Conservation (phyloP, 1,140 invertebrate species). For the Eumeta japonica region DNA sequence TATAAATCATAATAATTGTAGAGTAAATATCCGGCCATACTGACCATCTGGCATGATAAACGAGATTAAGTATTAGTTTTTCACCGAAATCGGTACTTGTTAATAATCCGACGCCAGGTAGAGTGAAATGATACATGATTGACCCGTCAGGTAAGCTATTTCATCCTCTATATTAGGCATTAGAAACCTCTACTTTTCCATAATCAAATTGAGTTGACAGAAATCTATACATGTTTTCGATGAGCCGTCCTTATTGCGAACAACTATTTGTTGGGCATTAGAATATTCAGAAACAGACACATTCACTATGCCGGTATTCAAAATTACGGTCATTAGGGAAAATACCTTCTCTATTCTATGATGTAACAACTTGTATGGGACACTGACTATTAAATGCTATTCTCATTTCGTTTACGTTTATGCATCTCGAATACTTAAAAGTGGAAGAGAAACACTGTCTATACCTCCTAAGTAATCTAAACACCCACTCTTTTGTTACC, state of each 20-base stretch:
- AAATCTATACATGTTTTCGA: too few species aligned
- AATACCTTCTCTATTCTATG: slow-evolving; percentile 2
- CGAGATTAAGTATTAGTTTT: too few species aligned
- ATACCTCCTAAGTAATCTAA: slow-evolving; percentile 9
- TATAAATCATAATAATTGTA: too few species aligned
- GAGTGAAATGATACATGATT: slow-evolving; percentile 40
- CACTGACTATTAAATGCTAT: slow-evolving; percentile 14
- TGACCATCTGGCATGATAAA: too few species aligned
- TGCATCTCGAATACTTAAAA: slow-evolving; percentile 10
- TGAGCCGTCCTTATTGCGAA: slow-evolving; percentile 15
- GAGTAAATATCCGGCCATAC: too few species aligned
- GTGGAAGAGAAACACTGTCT: slow-evolving; percentile 17
- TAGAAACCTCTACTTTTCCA: slow-evolving; percentile 5
- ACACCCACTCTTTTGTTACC: background rate
- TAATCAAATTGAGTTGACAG: slow-evolving; percentile 3
- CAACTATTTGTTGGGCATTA: slow-evolving; percentile 9
- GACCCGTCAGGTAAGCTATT: slow-evolving; percentile 28
- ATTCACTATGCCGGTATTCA: slow-evolving; percentile 26
- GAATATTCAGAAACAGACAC: slow-evolving; percentile 23
- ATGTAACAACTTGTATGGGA: slow-evolving; percentile 11
- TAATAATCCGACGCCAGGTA: slow-evolving; percentile 52
- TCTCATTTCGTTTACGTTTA: slow-evolving; percentile 10
- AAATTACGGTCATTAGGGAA: background rate
- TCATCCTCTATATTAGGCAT: slow-evolving; percentile 20
- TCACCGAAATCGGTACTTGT: slow-evolving; percentile 35